A percentile compares a stretch with the other conserved stretches of the same genome.
These are phyloP conservation scores for Microplitis demolitor DNA, from an alignment of 1,140 invertebrate genomes.

Conservation along the genomic window DNA sequence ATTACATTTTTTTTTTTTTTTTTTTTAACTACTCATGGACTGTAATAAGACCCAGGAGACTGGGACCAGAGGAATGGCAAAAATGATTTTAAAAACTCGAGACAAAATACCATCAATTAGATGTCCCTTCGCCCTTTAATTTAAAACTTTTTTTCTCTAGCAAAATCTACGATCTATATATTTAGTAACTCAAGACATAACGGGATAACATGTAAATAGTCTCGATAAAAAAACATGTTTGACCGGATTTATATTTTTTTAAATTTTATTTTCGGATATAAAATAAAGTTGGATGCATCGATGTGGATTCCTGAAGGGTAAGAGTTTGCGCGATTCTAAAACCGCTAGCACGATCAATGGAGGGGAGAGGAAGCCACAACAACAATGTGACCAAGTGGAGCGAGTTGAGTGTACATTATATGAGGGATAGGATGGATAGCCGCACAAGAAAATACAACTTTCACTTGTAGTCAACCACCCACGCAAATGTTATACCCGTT, in stretches of 20 bases:
- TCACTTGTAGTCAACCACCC: slow-evolving; percentile 44
- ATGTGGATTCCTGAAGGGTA: neutral
- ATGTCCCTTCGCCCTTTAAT: too few relatives aligned
- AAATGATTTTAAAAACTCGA: too few relatives aligned
- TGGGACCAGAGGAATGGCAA: too few relatives aligned
- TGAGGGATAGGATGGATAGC: neutral
- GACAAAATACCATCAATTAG: too few relatives aligned
- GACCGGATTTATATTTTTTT: neutral
- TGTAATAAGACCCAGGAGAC: too few relatives aligned
- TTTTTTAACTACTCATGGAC: too few relatives aligned
- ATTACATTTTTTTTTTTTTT: too few relatives aligned
- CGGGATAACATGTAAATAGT: slow-evolving; percentile 10
- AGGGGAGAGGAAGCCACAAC: slow-evolving; percentile 1
- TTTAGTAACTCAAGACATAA: neutral
- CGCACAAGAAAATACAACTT: slow-evolving; percentile 43
- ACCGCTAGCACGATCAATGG: slow-evolving; percentile 12
- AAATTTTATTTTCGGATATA: neutral
- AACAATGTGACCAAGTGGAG: neutral
- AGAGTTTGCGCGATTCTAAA: slow-evolving; percentile 1
- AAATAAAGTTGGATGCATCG: neutral
- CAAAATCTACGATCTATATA: neutral
- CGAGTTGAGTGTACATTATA: neutral
- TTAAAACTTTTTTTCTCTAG: too few relatives aligned
- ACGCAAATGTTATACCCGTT: slow-evolving; percentile 32
- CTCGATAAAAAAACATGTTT: slow-evolving; percentile 4